Evolutionary conservation across 1,140 invertebrate species (phyloP).

Genomic region (Cotesia vestalis): DNA sequence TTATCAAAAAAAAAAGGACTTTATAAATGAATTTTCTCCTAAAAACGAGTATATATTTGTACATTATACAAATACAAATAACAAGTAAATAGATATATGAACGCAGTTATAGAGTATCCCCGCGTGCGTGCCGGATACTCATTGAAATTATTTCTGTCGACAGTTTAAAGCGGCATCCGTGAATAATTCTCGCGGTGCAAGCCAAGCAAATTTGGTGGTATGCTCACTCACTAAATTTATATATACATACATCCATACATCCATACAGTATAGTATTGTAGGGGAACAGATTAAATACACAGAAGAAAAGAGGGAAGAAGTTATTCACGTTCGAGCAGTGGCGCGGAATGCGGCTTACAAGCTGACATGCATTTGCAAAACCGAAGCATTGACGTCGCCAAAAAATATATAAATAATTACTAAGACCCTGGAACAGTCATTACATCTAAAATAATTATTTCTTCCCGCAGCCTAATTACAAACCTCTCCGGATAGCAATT

Average conservation of each 20-base stretch:
- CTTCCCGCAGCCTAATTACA: too few relatives aligned
- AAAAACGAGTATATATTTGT: too few relatives aligned
- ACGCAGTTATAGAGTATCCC: neutral
- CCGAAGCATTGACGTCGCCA: neutral
- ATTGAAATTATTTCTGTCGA: conserved; percentile 3
- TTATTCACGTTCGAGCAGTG: conserved; percentile 36
- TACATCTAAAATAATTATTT: neutral
- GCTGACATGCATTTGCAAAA: conserved; percentile 14
- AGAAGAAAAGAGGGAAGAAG: conserved; percentile 11
- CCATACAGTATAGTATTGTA: too few relatives aligned
- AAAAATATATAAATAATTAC: conserved; percentile 14
- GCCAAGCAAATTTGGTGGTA: conserved; percentile 29
- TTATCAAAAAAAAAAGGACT: too few relatives aligned
- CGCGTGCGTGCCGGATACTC: conserved; percentile 3
- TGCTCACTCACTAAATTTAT: conserved; percentile 14
- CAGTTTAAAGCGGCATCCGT: conserved; percentile 7
- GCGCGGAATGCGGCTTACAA: conserved; percentile 37
- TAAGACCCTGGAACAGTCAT: neutral
- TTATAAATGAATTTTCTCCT: too few relatives aligned
- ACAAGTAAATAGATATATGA: neutral
- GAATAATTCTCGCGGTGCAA: conserved; percentile 14
- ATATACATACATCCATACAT: neutral
- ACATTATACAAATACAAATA: too few relatives aligned
- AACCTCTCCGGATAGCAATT: too few relatives aligned
- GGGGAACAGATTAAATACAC: neutral